A percentile compares a stretch with the other conserved stretches of the same genome.
Evolutionary conservation across 1,140 invertebrate species (phyloP).

Genomic region (Venustaconcha ellipsiformis): DNA sequence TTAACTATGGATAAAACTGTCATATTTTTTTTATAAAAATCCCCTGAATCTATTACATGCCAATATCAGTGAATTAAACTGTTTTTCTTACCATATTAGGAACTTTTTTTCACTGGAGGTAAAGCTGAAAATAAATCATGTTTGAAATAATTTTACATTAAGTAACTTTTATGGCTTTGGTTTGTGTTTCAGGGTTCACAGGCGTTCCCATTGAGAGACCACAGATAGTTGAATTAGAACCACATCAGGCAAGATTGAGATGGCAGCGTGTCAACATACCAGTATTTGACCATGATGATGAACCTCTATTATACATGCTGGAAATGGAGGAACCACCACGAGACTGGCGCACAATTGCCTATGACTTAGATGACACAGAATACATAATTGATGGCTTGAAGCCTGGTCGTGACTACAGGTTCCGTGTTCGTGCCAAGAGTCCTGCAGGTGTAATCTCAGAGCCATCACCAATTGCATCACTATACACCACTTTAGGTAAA

Average conservation of each 20-base stretch:
- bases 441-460: slow-evolving; percentile 49
- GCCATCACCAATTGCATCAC: slow-evolving; percentile 56
- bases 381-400: slow-evolving; percentile 54
- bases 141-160: no score
- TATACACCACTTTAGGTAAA: slow-evolving; percentile 58
- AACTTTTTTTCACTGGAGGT: no score
- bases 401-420: slow-evolving; percentile 58
- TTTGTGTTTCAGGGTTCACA: slow-evolving; percentile 50
- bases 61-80: no score
- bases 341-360: slow-evolving; percentile 58
- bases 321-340: slow-evolving; percentile 47
- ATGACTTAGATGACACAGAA: slow-evolving; percentile 47
- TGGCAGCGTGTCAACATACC: slow-evolving; percentile 61
- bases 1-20: no score
- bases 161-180: no score
- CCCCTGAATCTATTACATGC: no score
- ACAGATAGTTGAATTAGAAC: slow-evolving; percentile 56
- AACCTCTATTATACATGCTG: slow-evolving; percentile 58
- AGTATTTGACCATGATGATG: slow-evolving; percentile 41
- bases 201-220: slow-evolving; percentile 58
- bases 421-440: slow-evolving; percentile 55
- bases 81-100: no score
- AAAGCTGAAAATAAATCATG: no score
- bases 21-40: no score
- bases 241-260: slow-evolving; percentile 42